Conservation (phyloP, 2,797 vertebrate genomes). For the Danio albolineatus region DNA sequence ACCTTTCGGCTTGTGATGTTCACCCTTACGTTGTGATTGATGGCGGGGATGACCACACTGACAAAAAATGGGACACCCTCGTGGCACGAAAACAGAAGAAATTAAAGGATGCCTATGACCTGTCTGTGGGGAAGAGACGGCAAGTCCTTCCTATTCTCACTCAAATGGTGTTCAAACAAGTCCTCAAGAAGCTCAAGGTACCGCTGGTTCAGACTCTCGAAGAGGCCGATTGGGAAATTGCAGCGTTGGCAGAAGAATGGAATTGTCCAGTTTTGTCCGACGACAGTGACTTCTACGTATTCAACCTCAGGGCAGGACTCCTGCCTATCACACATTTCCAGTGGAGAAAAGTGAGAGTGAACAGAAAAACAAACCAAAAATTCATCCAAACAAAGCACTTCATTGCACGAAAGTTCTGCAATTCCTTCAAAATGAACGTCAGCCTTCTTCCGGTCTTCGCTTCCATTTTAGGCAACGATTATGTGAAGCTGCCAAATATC, state of each 20-base stretch:
- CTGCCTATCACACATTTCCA: constrained; percentile 79
- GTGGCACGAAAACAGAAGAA: constrained; percentile 60
- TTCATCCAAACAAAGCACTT: constrained; percentile 79
- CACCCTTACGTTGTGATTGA: constrained; percentile 84
- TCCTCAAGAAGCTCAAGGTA: constrained; percentile 75
- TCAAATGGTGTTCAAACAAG: constrained; percentile 80
- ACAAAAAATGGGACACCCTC: constrained; percentile 77
- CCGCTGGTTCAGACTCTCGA: constrained; percentile 81
- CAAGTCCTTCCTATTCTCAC: constrained; percentile 74
- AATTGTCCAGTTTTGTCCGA: constrained; percentile 84
- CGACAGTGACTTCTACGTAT: constrained; percentile 89
- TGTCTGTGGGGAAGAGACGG: constrained; percentile 61
- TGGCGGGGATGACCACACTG: constrained; percentile 76
- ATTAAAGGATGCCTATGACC: constrained; percentile 68
- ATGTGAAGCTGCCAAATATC: constrained; percentile 65
- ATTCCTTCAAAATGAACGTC: constrained; percentile 68
- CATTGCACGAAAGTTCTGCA: constrained; percentile 72
- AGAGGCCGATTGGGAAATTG: constrained; percentile 86
- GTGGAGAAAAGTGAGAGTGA: constrained; percentile 72
- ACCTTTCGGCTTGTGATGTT: constrained; percentile 76
- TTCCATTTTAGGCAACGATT: constrained; percentile 82
- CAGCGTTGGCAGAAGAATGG: constrained; percentile 83
- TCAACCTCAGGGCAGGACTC: constrained; percentile 79
- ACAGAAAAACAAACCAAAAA: constrained; percentile 35
- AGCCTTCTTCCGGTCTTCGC: constrained; percentile 83